A percentile compares a stretch with the other conserved stretches of the same genome.
Evolutionary conservation across 1,140 invertebrate species (phyloP).

Genomic region (Bemisia tabaci): DNA sequence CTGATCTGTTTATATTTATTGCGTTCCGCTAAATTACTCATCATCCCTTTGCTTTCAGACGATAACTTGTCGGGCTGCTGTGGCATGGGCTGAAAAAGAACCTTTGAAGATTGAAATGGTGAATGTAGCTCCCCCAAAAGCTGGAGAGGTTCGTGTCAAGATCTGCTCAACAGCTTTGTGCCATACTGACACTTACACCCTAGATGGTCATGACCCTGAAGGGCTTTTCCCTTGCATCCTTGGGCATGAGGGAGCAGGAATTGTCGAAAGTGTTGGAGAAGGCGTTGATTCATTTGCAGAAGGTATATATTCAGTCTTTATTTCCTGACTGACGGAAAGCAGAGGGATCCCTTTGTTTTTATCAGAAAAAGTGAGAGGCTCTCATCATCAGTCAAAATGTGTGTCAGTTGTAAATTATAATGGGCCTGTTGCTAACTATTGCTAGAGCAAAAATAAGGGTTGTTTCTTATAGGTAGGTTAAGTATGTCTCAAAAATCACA

Average conservation of each 20-base stretch:
- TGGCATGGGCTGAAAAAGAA: slow-evolving; percentile 80
- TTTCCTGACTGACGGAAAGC: too few species aligned
- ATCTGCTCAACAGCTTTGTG: slow-evolving; percentile 83
- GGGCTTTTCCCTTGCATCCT: slow-evolving; percentile 86
- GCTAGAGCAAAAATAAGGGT: too few species aligned
- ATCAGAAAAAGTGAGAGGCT: too few species aligned
- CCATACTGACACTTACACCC: slow-evolving; percentile 92
- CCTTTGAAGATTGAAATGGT: slow-evolving; percentile 79
- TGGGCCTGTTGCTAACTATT: too few species aligned
- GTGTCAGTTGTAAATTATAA: not conserved
- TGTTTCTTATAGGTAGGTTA: too few species aligned
- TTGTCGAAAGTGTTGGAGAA: slow-evolving; percentile 91
- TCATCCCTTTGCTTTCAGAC: too few species aligned
- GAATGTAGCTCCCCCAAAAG: slow-evolving; percentile 88
- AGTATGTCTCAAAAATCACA: too few species aligned
- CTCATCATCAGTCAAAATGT: not conserved
- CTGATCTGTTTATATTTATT: too few species aligned
- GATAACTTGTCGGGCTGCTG: slow-evolving; percentile 81
- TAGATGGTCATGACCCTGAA: slow-evolving; percentile 85
- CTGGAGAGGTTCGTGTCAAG: slow-evolving; percentile 61
- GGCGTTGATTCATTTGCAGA: slow-evolving; percentile 76
- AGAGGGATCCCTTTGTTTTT: too few species aligned
- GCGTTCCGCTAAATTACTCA: too few species aligned
- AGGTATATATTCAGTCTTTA: slow-evolving; percentile 36
- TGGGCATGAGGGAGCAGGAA: slow-evolving; percentile 87